phyloP scores from a whole-genome alignment of 2,113 vertebrate species.

The Pituophis catenifer region DNA sequence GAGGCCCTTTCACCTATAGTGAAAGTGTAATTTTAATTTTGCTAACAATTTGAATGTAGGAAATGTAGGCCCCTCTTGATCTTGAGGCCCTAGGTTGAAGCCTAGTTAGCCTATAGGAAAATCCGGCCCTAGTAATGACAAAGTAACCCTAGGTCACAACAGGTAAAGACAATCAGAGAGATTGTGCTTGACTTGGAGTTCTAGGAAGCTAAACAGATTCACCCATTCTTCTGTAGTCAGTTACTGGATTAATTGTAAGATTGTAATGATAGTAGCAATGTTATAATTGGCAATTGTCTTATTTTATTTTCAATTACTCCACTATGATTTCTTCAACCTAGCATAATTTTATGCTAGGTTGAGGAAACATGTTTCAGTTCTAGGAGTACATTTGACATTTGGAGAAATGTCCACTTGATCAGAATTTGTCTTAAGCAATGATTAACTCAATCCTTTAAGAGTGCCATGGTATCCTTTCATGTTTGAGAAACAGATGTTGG shows the following conservation, averaged over 20 bases:
- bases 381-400: neutral
- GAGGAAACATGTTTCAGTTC: neutral
- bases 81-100: too few relatives aligned
- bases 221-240: neutral
- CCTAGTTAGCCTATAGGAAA: too few relatives aligned
- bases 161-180: constrained; percentile 14
- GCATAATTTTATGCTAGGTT: neutral
- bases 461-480: neutral
- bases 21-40: too few relatives aligned
- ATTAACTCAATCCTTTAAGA: too few relatives aligned
- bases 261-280: neutral
- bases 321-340: neutral
- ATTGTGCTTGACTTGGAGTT: neutral
- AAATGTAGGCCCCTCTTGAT: too few relatives aligned
- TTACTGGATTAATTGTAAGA: neutral
- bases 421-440: neutral
- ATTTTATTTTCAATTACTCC: neutral
- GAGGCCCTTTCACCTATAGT: too few relatives aligned
- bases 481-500: neutral
- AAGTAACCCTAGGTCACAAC: too few relatives aligned
- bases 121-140: too few relatives aligned
- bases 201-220: neutral
- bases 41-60: too few relatives aligned
- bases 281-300: neutral
- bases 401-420: neutral